These are phyloP conservation scores for Labrus mixtus DNA, from an alignment of 2,113 vertebrate genomes.

Conservation along the genomic window DNA sequence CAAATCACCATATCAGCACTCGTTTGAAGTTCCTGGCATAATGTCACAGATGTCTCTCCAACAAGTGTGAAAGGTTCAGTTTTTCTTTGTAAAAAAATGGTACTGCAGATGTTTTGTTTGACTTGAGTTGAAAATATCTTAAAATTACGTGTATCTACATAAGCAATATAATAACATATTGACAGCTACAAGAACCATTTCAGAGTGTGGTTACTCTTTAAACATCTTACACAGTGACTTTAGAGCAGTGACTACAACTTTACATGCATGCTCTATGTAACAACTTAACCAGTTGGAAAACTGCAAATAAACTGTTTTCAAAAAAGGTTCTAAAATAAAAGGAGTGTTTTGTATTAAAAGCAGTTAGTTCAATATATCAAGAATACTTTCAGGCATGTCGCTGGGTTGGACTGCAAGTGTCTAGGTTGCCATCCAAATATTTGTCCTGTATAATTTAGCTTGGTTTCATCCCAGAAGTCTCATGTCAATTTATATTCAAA, in stretches of 20 bases:
- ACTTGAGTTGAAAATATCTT: background rate
- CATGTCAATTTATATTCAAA: conserved; percentile 13
- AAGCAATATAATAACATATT: background rate
- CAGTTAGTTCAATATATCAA: background rate
- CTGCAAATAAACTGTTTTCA: background rate
- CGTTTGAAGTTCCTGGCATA: background rate
- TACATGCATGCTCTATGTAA: background rate
- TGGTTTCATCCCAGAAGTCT: background rate
- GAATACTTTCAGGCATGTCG: no score
- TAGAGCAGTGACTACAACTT: background rate
- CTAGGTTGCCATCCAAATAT: no score
- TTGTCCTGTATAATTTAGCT: background rate
- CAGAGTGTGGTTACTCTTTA: background rate
- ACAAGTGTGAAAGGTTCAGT: background rate
- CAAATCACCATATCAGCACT: background rate
- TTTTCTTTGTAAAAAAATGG: background rate
- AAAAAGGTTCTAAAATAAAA: background rate
- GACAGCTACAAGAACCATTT: background rate
- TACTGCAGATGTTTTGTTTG: background rate
- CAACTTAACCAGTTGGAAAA: background rate
- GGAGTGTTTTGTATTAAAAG: background rate
- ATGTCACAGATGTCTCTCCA: background rate
- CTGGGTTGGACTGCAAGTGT: no score
- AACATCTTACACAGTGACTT: background rate
- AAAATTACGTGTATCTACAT: background rate